Percentiles rank a stretch among this genome's conserved stretches.
Conservation (phyloP, 2,888 invertebrate species). For the Venusia cambrica region DNA sequence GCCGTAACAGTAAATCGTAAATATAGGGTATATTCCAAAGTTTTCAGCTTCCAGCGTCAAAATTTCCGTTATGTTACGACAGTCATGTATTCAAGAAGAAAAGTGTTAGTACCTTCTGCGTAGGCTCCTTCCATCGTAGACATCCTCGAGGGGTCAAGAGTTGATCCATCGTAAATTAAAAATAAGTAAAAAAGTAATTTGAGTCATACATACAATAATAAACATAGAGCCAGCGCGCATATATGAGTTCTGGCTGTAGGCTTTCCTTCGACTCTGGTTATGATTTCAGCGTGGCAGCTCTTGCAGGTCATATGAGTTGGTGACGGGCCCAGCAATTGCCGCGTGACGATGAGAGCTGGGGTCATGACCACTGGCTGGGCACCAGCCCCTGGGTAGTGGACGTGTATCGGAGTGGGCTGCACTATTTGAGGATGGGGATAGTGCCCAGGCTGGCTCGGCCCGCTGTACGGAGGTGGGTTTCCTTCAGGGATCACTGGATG, state of each 20-base stretch:
- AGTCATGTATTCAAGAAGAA: too few species aligned
- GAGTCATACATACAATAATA: slow-evolving; percentile 52
- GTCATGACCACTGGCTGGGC: slow-evolving; percentile 8
- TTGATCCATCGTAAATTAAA: too few species aligned
- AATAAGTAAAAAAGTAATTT: too few species aligned
- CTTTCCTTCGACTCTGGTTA: slow-evolving; percentile 60
- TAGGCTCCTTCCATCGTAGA: too few species aligned
- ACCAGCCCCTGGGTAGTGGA: slow-evolving; percentile 1
- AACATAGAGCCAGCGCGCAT: slow-evolving; percentile 71
- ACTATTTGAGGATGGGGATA: slow-evolving; percentile 12
- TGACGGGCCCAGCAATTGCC: slow-evolving; percentile 43
- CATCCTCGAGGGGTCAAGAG: too few species aligned
- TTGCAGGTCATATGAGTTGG: slow-evolving; percentile 55
- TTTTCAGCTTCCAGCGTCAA: too few species aligned
- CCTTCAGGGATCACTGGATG: slow-evolving; percentile 16
- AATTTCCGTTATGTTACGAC: too few species aligned
- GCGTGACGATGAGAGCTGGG: slow-evolving; percentile 28
- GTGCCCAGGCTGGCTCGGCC: slow-evolving; percentile 28
- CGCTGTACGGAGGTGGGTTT: slow-evolving; percentile 24
- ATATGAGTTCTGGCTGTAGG: slow-evolving; percentile 76
- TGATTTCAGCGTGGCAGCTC: slow-evolving; percentile 63
- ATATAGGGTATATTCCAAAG: too few species aligned
- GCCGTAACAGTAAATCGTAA: too few species aligned
- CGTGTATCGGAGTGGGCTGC: slow-evolving; percentile 9
- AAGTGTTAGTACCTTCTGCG: too few species aligned